Percentiles rank a stretch among this genome's conserved stretches.
Evolutionary conservation across 2,113 vertebrate genomes (phyloP).

Genomic region (Pteruthius melanotis): DNA sequence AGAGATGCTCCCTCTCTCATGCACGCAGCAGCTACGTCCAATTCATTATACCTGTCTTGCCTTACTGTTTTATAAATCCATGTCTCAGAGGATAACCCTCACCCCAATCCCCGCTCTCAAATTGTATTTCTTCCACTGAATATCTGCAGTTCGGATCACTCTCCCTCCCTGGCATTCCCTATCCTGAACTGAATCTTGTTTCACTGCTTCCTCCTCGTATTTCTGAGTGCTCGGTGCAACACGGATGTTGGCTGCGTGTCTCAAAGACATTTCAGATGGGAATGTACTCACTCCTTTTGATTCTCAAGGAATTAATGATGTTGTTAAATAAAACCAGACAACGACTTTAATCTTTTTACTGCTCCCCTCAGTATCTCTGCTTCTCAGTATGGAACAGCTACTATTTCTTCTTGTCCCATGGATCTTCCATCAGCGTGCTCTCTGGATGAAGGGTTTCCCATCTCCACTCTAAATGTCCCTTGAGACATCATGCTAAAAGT

Average conservation of each 20-base stretch:
- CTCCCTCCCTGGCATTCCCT: not conserved
- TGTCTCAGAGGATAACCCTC: not conserved
- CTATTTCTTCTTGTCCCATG: not conserved
- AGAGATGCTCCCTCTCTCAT: not conserved
- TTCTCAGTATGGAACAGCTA: not conserved
- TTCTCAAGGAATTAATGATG: conserved; percentile 11
- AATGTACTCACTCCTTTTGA: not conserved
- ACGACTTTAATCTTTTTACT: conserved; percentile 1
- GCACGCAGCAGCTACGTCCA: fast-evolving
- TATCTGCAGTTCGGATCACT: conserved; percentile 41
- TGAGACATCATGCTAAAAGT: not conserved
- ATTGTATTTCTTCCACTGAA: not conserved
- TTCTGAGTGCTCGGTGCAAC: not conserved
- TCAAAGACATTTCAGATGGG: conserved; percentile 1
- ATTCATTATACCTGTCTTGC: not conserved
- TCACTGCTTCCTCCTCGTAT: not conserved
- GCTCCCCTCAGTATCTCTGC: not conserved
- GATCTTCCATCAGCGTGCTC: not conserved
- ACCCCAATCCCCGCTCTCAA: not conserved
- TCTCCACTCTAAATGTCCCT: not conserved
- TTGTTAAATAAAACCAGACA: conserved; percentile 26
- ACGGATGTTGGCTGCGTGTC: not conserved
- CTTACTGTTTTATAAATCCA: not conserved
- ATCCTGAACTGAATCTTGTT: not conserved
- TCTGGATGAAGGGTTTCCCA: not conserved